Base-by-base conservation (phyloP, 2,797 vertebrate species). In the Lindbergichthys nudifrons region DNA sequence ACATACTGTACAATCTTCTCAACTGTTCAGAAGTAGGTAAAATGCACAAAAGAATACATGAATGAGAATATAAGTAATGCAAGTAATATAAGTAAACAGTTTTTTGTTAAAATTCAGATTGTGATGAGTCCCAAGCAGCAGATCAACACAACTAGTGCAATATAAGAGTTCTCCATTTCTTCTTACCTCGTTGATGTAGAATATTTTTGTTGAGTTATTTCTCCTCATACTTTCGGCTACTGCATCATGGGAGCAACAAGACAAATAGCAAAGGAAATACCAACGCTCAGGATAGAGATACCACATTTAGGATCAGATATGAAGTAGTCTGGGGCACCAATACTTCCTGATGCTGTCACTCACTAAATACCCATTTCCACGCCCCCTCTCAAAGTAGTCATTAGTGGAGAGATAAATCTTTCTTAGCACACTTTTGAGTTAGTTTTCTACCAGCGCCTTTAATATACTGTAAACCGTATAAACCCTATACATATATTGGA, bases 131-230 rank as follows among this genome's bases (percentile, higher is more conserved):
- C 51, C 13, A 39, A n/a, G 23, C 4, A 21, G 36, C 52, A 36
- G 10, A 52, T 26, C 12, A 59, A 9, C 19, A 14, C 18, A 3
- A 1, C n/a, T 19, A 2, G 56, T 60, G 19, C 1, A 60, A 43
- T 26, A 32, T 13, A 46, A 10, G 19, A 14, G 23, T 19, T 9
- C 45, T 14, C 8, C 9, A 68, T 63, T 56, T 36, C 1, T 46
- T 52, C 89, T 92, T 93, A 95, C 94, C 93, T 94, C 90, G 0
- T 79, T 62, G 71, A 85, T 76, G 83, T 63, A 74, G 76, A 92
- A 93, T 52, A 90, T 61, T 82, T 90, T 93, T 8, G 87, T 88
- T 21, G 83, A 90, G 75, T 80, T 88, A 81, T 85, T 91, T 88
- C 85, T 86, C 76, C 75, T 89, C 84, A 89, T 87, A 39, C 39